Percentiles rank a stretch among this genome's conserved stretches.
These are phyloP conservation scores for Tipula confusa DNA, from an alignment of 2,888 invertebrate species.

Conservation along the genomic window DNA sequence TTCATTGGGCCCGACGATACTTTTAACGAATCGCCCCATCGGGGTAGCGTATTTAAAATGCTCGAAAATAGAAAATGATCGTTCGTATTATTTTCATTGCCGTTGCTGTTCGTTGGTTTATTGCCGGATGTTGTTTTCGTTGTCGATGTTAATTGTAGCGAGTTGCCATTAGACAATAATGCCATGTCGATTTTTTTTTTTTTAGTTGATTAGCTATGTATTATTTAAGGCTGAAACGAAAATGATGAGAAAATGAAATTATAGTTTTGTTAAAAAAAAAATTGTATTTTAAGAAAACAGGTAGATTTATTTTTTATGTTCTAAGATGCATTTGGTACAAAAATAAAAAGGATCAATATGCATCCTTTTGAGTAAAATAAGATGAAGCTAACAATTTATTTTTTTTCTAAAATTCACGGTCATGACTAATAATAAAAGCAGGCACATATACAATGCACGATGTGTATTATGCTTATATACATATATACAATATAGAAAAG, in stretches of 20 bases:
- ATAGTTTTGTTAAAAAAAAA: no score
- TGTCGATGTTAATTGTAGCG: constrained; percentile 27
- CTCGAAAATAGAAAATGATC: constrained; percentile 30
- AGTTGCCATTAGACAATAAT: not conserved
- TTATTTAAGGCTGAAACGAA: not conserved
- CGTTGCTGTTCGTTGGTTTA: not conserved
- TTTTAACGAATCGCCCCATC: constrained; percentile 21
- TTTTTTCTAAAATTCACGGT: not conserved
- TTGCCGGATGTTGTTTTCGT: not conserved
- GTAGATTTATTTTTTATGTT: not conserved
- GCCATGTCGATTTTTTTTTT: not conserved
- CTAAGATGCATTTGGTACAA: not conserved
- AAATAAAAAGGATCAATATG: not conserved
- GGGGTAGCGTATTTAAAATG: constrained; percentile 26
- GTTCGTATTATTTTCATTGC: not conserved
- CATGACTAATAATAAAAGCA: constrained; percentile 14
- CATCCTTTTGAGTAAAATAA: not conserved
- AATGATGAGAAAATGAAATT: not conserved
- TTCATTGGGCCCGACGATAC: not conserved
- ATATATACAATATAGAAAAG: not conserved
- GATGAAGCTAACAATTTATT: not conserved
- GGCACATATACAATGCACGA: not conserved
- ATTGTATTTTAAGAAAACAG: constrained; percentile 3
- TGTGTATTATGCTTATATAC: no score
- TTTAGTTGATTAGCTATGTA: not conserved